Base-by-base conservation (phyloP, 2,113 vertebrate genomes). In the Pollimyrus isidori region DNA sequence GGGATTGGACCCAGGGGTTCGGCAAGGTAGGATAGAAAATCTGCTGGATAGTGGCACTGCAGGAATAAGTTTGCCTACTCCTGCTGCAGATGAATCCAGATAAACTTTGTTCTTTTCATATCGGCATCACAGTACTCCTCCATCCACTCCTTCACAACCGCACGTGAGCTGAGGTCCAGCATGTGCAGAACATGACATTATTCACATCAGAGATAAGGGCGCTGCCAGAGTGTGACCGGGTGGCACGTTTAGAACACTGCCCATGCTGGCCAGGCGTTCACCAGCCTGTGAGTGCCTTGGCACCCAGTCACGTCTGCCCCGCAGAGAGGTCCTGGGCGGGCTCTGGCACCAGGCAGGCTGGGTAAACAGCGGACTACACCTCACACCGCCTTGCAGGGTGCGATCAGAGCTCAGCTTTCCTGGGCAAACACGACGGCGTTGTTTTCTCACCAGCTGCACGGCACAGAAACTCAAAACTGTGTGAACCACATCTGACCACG, bases 391-490 rank as follows among this genome's bases (percentile, higher is more conserved):
- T 84, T 52, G 49, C 52, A n/a, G n/a, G 76, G 76, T 48, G 39
- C 45, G 15, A 62, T 30, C 76, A 13, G 19, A 23, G 35, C 76
- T 89, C 80, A 13, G 53, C 53, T 62, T 84, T 89, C 88, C 50
- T 84, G 39, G 19, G 45, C 86, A 89, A 89, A 91, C 86, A 89
- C 56, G 53, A 53, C 46, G 26, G 65, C 52, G 87, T 45, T 45
- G 58, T 52, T 65, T 86, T 83, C 88, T 50, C 85, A 52, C 52
- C 88, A 48, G 88, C 80, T 26, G 87, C 53, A 52, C 15, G 30
- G 69, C 46, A 46, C 86, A 56, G 26, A 85, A 76, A 83, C 48
- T 39, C 88, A 48, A n/a, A 76, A 65, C 85, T 83, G 76, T 90
- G 88, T 73, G 88, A 52, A 52, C 46, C 46, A 50, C 65, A 45